Base-by-base conservation (phyloP, 1,140 invertebrate genomes). In the Heliconius melpomene region DNA sequence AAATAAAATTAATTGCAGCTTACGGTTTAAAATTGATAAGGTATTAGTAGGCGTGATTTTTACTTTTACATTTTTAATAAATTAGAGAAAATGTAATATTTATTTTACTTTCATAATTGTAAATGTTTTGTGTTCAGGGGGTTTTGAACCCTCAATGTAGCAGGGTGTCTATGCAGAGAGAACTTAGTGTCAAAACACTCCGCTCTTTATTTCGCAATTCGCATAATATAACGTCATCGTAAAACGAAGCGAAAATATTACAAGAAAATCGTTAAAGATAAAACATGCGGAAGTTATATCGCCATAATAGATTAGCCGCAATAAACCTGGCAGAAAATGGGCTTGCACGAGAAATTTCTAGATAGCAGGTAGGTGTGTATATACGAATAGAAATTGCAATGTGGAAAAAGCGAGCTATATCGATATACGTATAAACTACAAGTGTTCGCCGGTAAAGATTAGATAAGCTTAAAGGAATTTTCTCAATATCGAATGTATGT, bases 21-120 rank as follows among this genome's bases (percentile, higher is more conserved):
- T 79, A 40, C 74, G 73, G 72, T 75, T 71, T 73, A 76, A 80
- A 70, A 72, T 40, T 80, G 74, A 76, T 77, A 80, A 77, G 57
- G 75, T 20, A 26, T 77, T 70, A 77, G 60, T 66, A 46, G 75
- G 23, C 38, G 75, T 60, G 66, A 74, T 78, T 74, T 78, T 74
- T 74, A 73, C 71, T 66, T 66, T 66, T 66, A 66, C 29, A 60
- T 60, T 23, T 57, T 26, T 9, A 60, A 23, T 57, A 2, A 23
- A 2, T 60, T 23, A 60, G 8, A 60, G 20, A 23, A 60, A 9
- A 60, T 66, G 13, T 29, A 66, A 66, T 9, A 23, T 23, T 57
- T 23, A n/a, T 57, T 57, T 7, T 11, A 9, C 7, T 23, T 2
- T 18, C 50, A 20, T 20, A 7, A 18, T 52, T 20, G 7, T 52